Base-by-base conservation (phyloP, 2,113 vertebrate species). In the Neotoma lepida region DNA sequence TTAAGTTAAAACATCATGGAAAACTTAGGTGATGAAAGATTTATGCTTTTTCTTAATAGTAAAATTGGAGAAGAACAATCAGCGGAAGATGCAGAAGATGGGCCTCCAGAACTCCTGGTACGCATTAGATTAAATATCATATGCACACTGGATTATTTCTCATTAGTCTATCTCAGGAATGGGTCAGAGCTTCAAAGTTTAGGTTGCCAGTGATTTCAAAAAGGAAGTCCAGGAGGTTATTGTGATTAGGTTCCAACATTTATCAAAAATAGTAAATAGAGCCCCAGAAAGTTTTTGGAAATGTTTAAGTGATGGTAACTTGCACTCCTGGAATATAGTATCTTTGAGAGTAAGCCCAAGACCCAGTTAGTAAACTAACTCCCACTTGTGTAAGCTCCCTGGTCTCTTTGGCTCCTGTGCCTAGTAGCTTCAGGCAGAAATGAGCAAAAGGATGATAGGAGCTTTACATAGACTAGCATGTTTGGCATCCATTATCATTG, bases 21-120 rank as follows among this genome's bases (percentile, higher is more conserved):
- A 78, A 84, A 85, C 90, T 84, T 78, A 49, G 49, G 0, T 96
- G 86, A 91, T 26, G 46, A 93, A 94, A 33, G 22, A 64, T 44
- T 73, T 68, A 1, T 96, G 22, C 71, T 95, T 63, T 96, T 71
- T 93, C 30, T 97, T 98, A 14, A 66, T 93, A 99, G 99, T 98
- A 99, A 99, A 99, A 99, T 99, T 28, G 99, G 99, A 96, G 99
- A 99, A 98, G 99, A 99, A 91, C 99, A 99, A 92, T 99, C 99
- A 18, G 99, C 99, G n/a, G 99, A 99, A 95, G 99, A 99, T 35
- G 99, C 99, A 18, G 99, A 99, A 96, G 99, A 99, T 30, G 99
- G 99, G 0, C 99, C 99, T 78, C 99, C 99, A 30, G 99, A 99
- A 96, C 98, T 99, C 33, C 97, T 99, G 99, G 99, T 99, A 97